Base-by-base conservation (phyloP, 2,797 vertebrate genomes). In the Liasis olivaceus region DNA sequence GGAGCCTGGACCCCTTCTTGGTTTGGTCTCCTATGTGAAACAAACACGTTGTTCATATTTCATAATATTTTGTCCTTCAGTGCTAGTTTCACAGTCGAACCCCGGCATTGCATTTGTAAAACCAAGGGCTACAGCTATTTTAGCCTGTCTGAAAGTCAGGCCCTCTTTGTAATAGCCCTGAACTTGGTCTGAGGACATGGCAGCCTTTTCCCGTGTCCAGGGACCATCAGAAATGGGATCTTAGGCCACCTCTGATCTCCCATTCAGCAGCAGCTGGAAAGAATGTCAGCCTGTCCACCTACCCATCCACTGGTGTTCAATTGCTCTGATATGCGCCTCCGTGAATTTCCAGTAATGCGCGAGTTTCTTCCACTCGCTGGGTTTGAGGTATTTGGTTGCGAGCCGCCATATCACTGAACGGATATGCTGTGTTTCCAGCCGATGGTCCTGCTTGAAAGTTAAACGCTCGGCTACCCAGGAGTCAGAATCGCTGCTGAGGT, bases 261-360 rank as follows among this genome's bases (percentile, higher is more conserved):
- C 92, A 88, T 56, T 22, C 4, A 4, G 42, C 15, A 58, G 36
- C 15, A 1, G 22, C 28, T 84, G 63, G 2, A 0, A 12, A 28
- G 28, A 60, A 20, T 5, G 11, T 9, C 6, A 2, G 0, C 4
- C 20, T 3, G 4, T 5, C 42, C 9, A 36, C 69, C 12, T 98
- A 98, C 94, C 99, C 98, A 95, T 95, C 98, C 98, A 98, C 56
- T 98, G 98, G 0, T 98, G 98, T 90, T 99, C 98, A 14, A 99
- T 98, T 47, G 99, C 98, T 2, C 96, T 97, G 24, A 99, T 93
- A 1, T 99, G 99, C 2, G 98, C 97, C 22, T 98, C 98, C 0
- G 98, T 98, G 97, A 99, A 99, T 63, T 97, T 97, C 99, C 99
- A 99, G 96, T 97, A 96, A n/a, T 98, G 98, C 0, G 98, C 99